These are phyloP conservation scores for Apamea monoglypha DNA, from an alignment of 2,888 invertebrate species.

Conservation along the genomic window DNA sequence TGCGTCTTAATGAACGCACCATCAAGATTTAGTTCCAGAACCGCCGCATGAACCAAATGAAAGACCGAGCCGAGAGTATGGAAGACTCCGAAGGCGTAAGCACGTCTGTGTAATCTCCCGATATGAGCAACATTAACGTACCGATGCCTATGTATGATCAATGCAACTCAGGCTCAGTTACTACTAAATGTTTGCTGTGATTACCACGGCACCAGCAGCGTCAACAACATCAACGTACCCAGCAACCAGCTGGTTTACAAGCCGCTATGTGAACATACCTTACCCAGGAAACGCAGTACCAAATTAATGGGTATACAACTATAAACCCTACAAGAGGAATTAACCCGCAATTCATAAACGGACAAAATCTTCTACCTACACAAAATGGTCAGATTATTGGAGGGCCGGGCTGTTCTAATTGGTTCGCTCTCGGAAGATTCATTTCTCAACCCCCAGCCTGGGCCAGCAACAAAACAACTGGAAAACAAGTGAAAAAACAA, in stretches of 20 bases:
- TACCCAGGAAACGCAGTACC: slow-evolving; percentile 31
- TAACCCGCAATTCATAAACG: slow-evolving; percentile 36
- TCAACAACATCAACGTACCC: slow-evolving; percentile 44
- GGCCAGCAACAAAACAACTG: slow-evolving; percentile 65
- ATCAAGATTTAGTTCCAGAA: too few species aligned
- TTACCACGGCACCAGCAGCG: slow-evolving; percentile 54
- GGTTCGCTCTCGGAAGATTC: slow-evolving; percentile 49
- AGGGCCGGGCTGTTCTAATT: slow-evolving; percentile 47
- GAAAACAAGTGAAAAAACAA: slow-evolving; percentile 75
- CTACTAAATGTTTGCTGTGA: slow-evolving; percentile 46
- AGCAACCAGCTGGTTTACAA: slow-evolving; percentile 39
- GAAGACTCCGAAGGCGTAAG: too few species aligned
- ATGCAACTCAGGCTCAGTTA: too few species aligned
- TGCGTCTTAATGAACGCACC: too few species aligned
- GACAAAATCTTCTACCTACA: slow-evolving; percentile 44
- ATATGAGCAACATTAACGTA: too few species aligned
- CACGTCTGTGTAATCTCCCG: too few species aligned
- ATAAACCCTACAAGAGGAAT: slow-evolving; percentile 31
- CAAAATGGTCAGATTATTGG: slow-evolving; percentile 57
- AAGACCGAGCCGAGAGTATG: too few species aligned
- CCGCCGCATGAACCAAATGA: too few species aligned
- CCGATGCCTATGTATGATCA: too few species aligned
- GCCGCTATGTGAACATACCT: slow-evolving; percentile 57
- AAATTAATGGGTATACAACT: slow-evolving; percentile 35
- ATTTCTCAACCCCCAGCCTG: slow-evolving; percentile 59